Evolutionary conservation across 2,113 vertebrate genomes (phyloP), one percentile per base, ranked within the genome.

Genomic region (Psittacara wagleri): DNA sequence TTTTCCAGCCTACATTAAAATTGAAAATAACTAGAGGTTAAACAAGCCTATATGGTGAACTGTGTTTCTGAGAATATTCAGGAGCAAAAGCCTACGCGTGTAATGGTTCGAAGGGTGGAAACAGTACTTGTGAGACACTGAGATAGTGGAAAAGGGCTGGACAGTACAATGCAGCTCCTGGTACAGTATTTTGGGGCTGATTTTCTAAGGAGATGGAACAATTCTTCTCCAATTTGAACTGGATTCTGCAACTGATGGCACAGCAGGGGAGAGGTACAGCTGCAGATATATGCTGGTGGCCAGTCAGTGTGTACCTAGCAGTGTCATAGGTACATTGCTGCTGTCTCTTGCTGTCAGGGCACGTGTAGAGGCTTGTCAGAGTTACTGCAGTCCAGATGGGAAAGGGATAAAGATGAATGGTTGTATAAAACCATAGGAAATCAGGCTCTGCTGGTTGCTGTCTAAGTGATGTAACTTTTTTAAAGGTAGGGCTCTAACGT

Each of bases 341-440:
- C 83, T 75, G 31, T 82, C 74, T 64, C 74, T 87, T 55, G 79
- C 93, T 57, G 44, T 51, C 52, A 88, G 75, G 87, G 18, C n/a
- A 8, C 2, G 2, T 79, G 39, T 35, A 62, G 75, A 48, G 48
- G 11, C 70, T 93, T 76, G 68, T 85, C 2, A 3, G 46, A 86
- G 86, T 81, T 87, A 35, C 61, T 81, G 73, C 76, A 86, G 46
- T 23, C 64, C 86, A 86, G 55, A 35, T 86, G 55, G 51, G n/a
- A 72, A 41, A 69, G 46, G 37, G 44, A 54, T 57, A 69, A 86
- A 94, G 83, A 59, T 80, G 90, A 81, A 73, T 17, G 19, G 14
- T 57, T 43, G 11, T 67, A 55, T 18, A 90, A 81, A 83, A 74
- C 51, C 51, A 8, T 16, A 59, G 37, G 55, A 95, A 92, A 66